Percentiles rank a stretch among this genome's conserved stretches.
Evolutionary conservation across 1,140 invertebrate genomes (phyloP).

Genomic region (Gryllus bimaculatus): DNA sequence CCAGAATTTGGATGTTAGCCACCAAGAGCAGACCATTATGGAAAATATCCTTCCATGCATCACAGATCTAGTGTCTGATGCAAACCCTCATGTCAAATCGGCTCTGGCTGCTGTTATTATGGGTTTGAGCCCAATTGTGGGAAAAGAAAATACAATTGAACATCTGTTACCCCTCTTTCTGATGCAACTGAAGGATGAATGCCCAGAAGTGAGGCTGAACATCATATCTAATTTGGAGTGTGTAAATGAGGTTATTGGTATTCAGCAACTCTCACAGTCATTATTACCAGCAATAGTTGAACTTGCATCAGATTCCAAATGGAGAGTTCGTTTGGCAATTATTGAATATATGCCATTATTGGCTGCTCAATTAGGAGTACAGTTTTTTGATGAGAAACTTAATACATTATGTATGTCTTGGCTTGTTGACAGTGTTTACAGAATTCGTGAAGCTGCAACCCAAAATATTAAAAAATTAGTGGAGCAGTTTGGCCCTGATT

Average conservation of each 20-base stretch:
- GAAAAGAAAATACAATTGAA: constrained; percentile 95
- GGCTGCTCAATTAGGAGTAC: constrained; percentile 89
- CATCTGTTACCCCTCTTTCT: constrained; percentile 95
- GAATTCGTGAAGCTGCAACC: constrained; percentile 96
- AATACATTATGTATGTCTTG: constrained; percentile 97
- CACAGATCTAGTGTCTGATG: constrained; percentile 93
- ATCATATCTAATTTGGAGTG: constrained; percentile 99
- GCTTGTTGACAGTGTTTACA: constrained; percentile 98
- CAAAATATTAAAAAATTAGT: constrained; percentile 94
- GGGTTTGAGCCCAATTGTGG: constrained; percentile 96
- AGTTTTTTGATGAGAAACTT: constrained; percentile 99
- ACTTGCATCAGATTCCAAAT: constrained; percentile 97
- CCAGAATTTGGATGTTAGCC: constrained; percentile 78
- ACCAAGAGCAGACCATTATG: constrained; percentile 94
- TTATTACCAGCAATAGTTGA: constrained; percentile 98
- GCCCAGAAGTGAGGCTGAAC: constrained; percentile 96
- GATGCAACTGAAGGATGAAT: constrained; percentile 96
- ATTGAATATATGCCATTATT: constrained; percentile 98
- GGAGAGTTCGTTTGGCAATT: constrained; percentile 93
- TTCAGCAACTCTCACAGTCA: constrained; percentile 82
- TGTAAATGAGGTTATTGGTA: constrained; percentile 96
- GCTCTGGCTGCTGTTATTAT: constrained; percentile 98
- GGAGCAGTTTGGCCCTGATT: constrained; percentile 94
- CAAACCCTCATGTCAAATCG: constrained; percentile 98
- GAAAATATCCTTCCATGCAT: constrained; percentile 94